phyloP scores from a whole-genome alignment of 2,888 invertebrate species.

The Aphodius sticticus region DNA sequence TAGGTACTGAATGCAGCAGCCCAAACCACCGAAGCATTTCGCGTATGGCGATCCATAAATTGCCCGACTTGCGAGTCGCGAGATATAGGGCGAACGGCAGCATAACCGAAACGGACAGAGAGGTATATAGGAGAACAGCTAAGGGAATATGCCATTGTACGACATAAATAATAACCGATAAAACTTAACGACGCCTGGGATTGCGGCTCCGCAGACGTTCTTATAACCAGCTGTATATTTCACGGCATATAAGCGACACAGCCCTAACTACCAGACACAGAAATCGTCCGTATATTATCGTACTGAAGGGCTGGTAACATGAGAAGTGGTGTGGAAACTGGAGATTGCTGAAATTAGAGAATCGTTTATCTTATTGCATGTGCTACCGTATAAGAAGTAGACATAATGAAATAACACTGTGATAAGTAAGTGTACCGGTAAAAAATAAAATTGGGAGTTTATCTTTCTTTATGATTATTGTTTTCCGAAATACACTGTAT shows the following conservation, averaged over 20 bases:
- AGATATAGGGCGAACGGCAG: neutral
- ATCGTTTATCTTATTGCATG: no score
- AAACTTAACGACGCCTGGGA: neutral
- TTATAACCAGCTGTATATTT: neutral
- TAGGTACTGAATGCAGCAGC: neutral
- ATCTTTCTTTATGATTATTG: no score
- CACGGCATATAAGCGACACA: neutral
- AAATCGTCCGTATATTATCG: no score
- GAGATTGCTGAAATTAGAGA: no score
- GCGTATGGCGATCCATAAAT: neutral
- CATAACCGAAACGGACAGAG: neutral
- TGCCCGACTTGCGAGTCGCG: neutral
- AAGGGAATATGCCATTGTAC: neutral
- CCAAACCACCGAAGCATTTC: neutral
- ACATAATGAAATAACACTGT: no score
- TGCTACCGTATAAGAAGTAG: no score
- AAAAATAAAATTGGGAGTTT: no score
- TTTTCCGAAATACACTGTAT: no score
- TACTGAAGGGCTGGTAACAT: no score
- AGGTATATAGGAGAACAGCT: neutral
- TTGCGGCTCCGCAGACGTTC: neutral
- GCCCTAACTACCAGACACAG: no score
- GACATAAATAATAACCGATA: neutral
- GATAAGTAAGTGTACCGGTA: no score
- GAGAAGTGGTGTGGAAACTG: no score